Conservation (phyloP, 2,888 invertebrate species). For the Bugulina stolonifera region DNA sequence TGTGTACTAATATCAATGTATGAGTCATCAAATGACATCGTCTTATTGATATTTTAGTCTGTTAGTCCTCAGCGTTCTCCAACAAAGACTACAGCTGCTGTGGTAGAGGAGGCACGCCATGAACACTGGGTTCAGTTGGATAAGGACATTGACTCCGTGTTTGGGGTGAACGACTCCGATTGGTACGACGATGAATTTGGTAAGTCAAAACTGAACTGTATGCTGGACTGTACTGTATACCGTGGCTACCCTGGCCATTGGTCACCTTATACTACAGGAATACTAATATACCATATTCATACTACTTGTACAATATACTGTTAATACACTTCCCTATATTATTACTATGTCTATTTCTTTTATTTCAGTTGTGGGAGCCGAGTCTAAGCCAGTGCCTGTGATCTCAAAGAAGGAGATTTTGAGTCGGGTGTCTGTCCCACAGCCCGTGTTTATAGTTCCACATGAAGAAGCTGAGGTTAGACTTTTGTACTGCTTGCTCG, state of each 20-base stretch:
- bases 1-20: neutral
- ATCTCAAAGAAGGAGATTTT: slow-evolving; percentile 9
- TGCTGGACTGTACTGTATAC: no score
- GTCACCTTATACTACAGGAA: no score
- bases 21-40: neutral
- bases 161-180: slow-evolving; percentile 19
- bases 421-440: slow-evolving; percentile 4
- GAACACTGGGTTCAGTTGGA: slow-evolving; percentile 25
- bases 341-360: no score
- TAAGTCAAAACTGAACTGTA: neutral
- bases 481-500: no score
- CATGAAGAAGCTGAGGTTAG: slow-evolving; percentile 20
- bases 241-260: no score
- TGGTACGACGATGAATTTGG: slow-evolving; percentile 26
- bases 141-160: slow-evolving; percentile 25
- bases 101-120: slow-evolving; percentile 17
- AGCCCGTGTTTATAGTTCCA: slow-evolving; percentile 23
- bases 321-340: no score
- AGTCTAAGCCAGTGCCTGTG: slow-evolving; percentile 11
- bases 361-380: neutral
- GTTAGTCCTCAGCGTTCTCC: slow-evolving; percentile 8
- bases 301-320: no score
- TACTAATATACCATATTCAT: no score
- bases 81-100: neutral
- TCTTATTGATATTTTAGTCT: neutral